Evolutionary conservation across 2,113 vertebrate species (phyloP).

Genomic region (Toxotes jaculatrix): DNA sequence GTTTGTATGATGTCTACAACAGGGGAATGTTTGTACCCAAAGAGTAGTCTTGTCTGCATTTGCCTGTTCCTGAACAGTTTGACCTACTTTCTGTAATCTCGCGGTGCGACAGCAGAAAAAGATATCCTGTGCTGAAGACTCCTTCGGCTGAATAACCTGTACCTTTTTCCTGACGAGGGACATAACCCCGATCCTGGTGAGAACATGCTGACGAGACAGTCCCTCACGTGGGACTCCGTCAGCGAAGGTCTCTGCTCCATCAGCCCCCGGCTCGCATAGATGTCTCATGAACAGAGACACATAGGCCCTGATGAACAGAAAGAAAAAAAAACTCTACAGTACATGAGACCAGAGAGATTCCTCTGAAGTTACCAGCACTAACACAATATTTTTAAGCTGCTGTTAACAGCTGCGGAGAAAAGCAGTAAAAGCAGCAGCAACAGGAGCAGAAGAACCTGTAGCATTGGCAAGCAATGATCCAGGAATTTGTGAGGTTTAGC

Average conservation of each 20-base stretch:
- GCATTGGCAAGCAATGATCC: not conserved
- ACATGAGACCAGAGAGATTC: not conserved
- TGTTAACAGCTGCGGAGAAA: not conserved
- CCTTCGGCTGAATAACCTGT: constrained; percentile 16
- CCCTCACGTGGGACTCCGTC: constrained; percentile 96
- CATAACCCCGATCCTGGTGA: constrained; percentile 98
- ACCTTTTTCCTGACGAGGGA: constrained; percentile 99
- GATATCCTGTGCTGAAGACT: constrained; percentile 7
- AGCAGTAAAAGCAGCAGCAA: not conserved
- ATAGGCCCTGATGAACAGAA: constrained; percentile 87
- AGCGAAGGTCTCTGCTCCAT: constrained; percentile 95
- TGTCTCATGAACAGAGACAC: constrained; percentile 99
- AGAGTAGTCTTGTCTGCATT: not conserved
- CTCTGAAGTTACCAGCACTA: not conserved
- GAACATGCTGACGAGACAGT: constrained; percentile 95
- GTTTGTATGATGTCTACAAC: not conserved
- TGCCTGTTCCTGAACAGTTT: constrained; percentile 18
- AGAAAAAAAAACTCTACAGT: not conserved
- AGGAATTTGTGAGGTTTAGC: no score
- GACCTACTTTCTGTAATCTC: constrained; percentile 59
- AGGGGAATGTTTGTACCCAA: not conserved
- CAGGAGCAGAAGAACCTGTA: not conserved
- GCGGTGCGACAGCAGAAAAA: constrained; percentile 8
- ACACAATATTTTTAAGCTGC: not conserved
- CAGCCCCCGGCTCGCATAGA: constrained; percentile 94